Evolutionary conservation across 2,888 invertebrate genomes (phyloP).

Genomic region (Spatulosminthurus flaviceps): DNA sequence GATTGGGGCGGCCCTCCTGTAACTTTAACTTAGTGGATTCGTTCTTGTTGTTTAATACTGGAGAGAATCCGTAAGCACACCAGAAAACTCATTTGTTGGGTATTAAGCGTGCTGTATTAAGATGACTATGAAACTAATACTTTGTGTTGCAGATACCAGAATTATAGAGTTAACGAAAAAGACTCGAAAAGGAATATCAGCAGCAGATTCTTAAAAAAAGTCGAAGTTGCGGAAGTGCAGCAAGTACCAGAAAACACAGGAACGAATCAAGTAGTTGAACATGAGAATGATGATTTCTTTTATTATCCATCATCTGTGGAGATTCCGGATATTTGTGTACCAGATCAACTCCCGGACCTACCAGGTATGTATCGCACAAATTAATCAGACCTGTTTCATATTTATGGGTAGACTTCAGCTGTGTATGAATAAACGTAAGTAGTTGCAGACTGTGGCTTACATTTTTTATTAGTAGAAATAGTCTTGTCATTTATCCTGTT

Average conservation of each 20-base stretch:
- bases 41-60: constrained; percentile 61
- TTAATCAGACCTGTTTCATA: no score
- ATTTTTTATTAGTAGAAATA: no score
- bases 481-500: no score
- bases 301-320: constrained; percentile 59
- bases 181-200: constrained; percentile 24
- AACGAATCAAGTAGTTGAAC: background rate
- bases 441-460: no score
- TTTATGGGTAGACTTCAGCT: no score
- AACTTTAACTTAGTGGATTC: constrained; percentile 57
- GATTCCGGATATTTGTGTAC: constrained; percentile 63
- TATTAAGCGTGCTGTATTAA: no score
- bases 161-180: constrained; percentile 54
- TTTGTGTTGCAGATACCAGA: constrained; percentile 50
- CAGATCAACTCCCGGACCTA: constrained; percentile 60
- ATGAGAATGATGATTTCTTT: constrained; percentile 59
- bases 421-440: no score
- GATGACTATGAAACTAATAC: no score
- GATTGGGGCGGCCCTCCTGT: constrained; percentile 56
- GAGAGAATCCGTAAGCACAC: constrained; percentile 60
- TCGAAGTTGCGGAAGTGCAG: background rate
- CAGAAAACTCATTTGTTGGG: background rate
- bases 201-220: constrained; percentile 14
- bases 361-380: constrained; percentile 60
- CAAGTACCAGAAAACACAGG: background rate